Percentiles rank a stretch among this genome's conserved stretches.
phyloP scores from a whole-genome alignment of 2,113 vertebrate genomes.

The Xiphophorus hellerii region DNA sequence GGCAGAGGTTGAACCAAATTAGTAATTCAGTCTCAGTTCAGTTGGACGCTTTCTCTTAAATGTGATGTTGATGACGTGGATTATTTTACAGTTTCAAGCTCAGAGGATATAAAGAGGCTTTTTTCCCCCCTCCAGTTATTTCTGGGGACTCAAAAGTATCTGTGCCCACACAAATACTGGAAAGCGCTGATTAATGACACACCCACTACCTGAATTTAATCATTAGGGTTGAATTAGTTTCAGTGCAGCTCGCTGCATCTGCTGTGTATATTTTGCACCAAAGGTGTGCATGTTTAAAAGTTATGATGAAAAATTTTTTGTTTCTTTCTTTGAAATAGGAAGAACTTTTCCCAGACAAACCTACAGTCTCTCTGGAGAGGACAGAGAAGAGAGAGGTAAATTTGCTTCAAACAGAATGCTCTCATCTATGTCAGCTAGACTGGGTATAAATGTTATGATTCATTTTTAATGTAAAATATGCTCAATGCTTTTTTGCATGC shows the following conservation, averaged over 20 bases:
- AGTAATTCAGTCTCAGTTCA: conserved; percentile 34
- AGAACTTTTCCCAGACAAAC: conserved; percentile 43
- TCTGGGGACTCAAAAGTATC: conserved; percentile 26
- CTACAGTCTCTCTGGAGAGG: conserved; percentile 14
- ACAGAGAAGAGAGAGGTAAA: conserved; percentile 51
- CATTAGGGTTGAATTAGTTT: conserved; percentile 46
- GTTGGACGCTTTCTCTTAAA: conserved; percentile 29
- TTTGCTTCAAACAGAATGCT: conserved; percentile 10
- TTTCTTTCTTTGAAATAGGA: conserved; percentile 49
- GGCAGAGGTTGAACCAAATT: conserved; percentile 28
- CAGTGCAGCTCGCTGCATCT: conserved; percentile 22
- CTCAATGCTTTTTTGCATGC: not conserved
- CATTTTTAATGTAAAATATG: conserved; percentile 8
- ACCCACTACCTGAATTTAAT: conserved; percentile 59
- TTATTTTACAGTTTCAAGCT: conserved; percentile 22
- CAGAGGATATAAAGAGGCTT: not conserved
- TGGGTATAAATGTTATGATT: conserved; percentile 13
- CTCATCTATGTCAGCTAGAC: conserved; percentile 22
- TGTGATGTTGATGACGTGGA: conserved; percentile 32
- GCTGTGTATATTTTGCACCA: conserved; percentile 1
- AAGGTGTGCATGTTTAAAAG: conserved; percentile 14
- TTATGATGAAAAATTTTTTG: not conserved
- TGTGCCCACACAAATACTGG: conserved; percentile 37
- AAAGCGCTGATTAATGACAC: conserved; percentile 64
- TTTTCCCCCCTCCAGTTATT: not conserved